These are phyloP conservation scores for Denticeps clupeoides DNA, from an alignment of 2,797 vertebrate species.

Conservation along the genomic window DNA sequence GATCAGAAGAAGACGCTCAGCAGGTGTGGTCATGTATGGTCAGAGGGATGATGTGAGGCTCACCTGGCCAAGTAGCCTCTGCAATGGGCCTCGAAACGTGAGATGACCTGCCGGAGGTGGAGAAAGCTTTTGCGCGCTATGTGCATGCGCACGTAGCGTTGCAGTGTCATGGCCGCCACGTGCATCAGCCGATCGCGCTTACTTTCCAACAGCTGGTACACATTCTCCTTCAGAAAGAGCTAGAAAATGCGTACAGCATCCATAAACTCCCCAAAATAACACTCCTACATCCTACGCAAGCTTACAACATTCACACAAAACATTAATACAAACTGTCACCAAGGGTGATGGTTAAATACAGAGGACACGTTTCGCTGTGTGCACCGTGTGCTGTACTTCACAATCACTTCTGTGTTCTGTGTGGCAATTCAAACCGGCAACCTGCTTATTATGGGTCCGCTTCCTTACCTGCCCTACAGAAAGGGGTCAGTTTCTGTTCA, in stretches of 20 bases:
- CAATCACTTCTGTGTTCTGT: no score
- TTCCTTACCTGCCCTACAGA: no score
- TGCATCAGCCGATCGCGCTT: conserved; percentile 73
- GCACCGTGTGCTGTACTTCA: no score
- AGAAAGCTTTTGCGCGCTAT: conserved; percentile 68
- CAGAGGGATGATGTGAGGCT: background rate
- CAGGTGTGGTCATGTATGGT: background rate
- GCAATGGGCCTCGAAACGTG: conserved; percentile 62
- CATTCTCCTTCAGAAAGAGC: conserved; percentile 89
- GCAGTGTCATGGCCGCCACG: conserved; percentile 74
- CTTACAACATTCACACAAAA: no score
- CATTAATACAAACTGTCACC: no score
- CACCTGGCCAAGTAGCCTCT: conserved; percentile 78
- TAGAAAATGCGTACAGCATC: conserved; percentile 30
- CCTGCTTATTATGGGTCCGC: no score
- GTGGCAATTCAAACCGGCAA: no score
- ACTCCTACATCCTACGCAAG: no score
- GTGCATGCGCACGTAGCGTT: conserved; percentile 69
- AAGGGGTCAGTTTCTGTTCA: no score
- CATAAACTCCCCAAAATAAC: background rate
- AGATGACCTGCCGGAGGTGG: conserved; percentile 61
- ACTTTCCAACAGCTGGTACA: conserved; percentile 83
- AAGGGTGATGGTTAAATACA: no score
- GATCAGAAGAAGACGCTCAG: background rate
- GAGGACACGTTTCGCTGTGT: no score